A percentile compares a stretch with the other conserved stretches of the same genome.
phyloP scores from a whole-genome alignment of 2,113 vertebrate genomes.

The Megaleporinus macrocephalus region DNA sequence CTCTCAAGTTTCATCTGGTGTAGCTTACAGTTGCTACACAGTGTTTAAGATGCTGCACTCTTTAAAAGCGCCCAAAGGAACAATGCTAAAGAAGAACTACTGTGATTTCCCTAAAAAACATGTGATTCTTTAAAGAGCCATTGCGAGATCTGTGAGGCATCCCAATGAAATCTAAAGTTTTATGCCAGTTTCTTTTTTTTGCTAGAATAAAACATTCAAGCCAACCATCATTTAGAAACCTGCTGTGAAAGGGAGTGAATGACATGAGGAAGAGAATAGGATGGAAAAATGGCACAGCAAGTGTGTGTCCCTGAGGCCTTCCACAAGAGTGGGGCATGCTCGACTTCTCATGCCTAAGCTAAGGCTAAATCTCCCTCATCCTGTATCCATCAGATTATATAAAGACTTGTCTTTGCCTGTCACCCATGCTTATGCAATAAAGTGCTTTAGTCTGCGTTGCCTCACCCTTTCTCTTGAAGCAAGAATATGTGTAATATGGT shows the following conservation, averaged over 20 bases:
- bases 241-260: not conserved
- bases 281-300: not conserved
- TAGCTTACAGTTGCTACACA: not conserved
- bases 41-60: not conserved
- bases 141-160: too few relatives aligned
- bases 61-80: too few relatives aligned
- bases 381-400: slow-evolving; percentile 55
- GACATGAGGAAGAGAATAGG: not conserved
- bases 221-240: not conserved
- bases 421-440: slow-evolving; percentile 49
- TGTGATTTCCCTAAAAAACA: too few relatives aligned
- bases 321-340: slow-evolving; percentile 26
- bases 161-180: too few relatives aligned
- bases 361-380: slow-evolving; percentile 50
- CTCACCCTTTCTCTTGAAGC: slow-evolving; percentile 48
- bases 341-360: slow-evolving; percentile 47
- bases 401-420: slow-evolving; percentile 45
- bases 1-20: not conserved
- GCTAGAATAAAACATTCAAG: not conserved
- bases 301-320: slow-evolving; percentile 21
- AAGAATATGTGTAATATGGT: slow-evolving; percentile 19
- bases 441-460: slow-evolving; percentile 40
- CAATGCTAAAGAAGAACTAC: too few relatives aligned
- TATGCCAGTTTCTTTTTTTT: too few relatives aligned
- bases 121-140: too few relatives aligned